These are phyloP conservation scores for Heliconius congener DNA, from an alignment of 1,140 invertebrate genomes.

Conservation along the genomic window DNA sequence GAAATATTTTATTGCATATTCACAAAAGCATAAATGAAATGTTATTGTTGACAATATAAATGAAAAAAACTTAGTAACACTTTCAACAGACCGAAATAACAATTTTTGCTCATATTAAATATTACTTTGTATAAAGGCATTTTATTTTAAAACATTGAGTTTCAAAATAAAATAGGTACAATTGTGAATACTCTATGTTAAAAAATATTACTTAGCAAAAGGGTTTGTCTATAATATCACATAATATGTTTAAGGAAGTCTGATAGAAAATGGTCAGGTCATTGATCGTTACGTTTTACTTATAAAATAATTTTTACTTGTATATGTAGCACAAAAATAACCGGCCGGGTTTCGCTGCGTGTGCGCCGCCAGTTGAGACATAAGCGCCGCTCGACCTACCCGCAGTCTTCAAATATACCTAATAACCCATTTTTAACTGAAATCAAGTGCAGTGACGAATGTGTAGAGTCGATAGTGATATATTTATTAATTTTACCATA, in stretches of 20 bases:
- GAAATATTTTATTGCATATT: constrained; percentile 4
- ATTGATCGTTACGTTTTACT: constrained; percentile 77
- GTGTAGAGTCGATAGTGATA: constrained; percentile 28
- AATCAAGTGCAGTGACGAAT: constrained; percentile 19
- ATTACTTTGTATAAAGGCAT: neutral
- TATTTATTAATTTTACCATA: constrained; percentile 30
- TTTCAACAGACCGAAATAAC: too few relatives aligned
- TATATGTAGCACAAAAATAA: constrained; percentile 77
- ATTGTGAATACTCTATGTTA: neutral
- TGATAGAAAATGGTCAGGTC: constrained; percentile 52
- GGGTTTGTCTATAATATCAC: neutral
- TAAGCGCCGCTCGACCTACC: constrained; percentile 55
- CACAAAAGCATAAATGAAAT: neutral
- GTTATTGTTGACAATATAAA: neutral
- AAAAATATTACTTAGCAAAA: neutral
- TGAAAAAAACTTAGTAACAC: neutral
- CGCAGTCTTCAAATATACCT: constrained; percentile 47
- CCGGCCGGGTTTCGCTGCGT: constrained; percentile 70
- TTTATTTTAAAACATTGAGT: neutral
- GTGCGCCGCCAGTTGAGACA: constrained; percentile 63
- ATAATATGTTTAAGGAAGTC: constrained; percentile 13
- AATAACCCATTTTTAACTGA: constrained; percentile 27
- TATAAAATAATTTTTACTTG: constrained; percentile 75
- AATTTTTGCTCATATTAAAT: too few relatives aligned
- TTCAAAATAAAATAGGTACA: neutral